Evolutionary conservation across 2,113 vertebrate genomes (phyloP), one percentile per base, ranked within the genome.

Genomic region (Notothenia rossii): DNA sequence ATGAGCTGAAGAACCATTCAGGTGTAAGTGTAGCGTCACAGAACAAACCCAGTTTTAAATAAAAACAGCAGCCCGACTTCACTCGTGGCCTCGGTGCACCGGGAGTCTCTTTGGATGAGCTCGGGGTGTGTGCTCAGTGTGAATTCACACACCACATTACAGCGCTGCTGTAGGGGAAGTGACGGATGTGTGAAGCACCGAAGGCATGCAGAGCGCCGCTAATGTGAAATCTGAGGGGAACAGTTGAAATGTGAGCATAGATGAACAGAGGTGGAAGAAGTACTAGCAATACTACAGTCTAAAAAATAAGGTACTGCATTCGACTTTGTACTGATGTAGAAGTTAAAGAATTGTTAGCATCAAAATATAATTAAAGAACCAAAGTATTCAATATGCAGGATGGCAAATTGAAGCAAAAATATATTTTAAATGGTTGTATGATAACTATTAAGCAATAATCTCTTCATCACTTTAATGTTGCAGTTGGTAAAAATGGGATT

Each of bases 61-160:
- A 46, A 54, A 7, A 72, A 68, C 43, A 69, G 43, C 43, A 77
- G n/a, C 25, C 20, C 1, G 18, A 55, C 65, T 58, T 18, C 2
- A 17, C 33, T 73, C n/a, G 0, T n/a, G 3, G 51, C 58, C 75
- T 46, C 7, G 2, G 48, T 49, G 29, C 9, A 64, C 51, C 70
- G 12, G 75, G 33, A 58, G 25, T 48, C 18, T 36, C 45, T 74
- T 72, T 11, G 36, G n/a, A 54, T 13, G 33, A 49, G 22, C 6
- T 20, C 0, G 6, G 4, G 9, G 11, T n/a, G 33, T 55, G 62
- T 22, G 53, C 15, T 13, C 59, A 36, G 66, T 18, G 45, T 55
- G 10, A 59, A 54, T 29, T 64, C 53, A 79, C 61, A 60, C 29
- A 29, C 29, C 29, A 29, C 14, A 80, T 73, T 13, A 54, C 12